Conservation (phyloP, 2,888 invertebrate species). For the Dendrolimus pini region DNA sequence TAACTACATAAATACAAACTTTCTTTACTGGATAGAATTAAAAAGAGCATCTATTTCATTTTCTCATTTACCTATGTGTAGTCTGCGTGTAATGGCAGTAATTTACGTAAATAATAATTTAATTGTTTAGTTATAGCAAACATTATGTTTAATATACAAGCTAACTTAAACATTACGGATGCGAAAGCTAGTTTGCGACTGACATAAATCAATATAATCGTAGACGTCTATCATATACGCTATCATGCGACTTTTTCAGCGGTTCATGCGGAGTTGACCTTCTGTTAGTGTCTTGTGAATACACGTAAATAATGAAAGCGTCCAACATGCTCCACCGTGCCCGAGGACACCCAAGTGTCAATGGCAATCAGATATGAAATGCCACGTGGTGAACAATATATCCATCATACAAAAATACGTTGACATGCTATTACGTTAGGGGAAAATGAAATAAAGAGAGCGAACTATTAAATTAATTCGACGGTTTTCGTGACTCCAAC, state of each 20-base stretch:
- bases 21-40: no score
- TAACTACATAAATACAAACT: no score
- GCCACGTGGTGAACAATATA: not conserved
- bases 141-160: no score
- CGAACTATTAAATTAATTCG: not conserved
- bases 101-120: no score
- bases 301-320: conserved; percentile 63
- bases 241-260: not conserved
- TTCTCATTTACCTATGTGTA: no score
- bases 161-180: no score
- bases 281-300: conserved; percentile 18
- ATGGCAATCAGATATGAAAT: conserved; percentile 33
- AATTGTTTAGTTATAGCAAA: no score
- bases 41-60: no score
- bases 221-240: not conserved
- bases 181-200: not conserved
- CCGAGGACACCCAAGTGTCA: conserved; percentile 32
- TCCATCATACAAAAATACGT: not conserved
- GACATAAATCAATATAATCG: not conserved
- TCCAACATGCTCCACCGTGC: conserved; percentile 28
- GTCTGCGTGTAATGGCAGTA: no score
- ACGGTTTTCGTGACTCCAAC: not conserved
- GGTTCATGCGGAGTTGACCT: conserved; percentile 5
- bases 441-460: not conserved
- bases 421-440: not conserved